Evolutionary conservation across 2,888 invertebrate species (phyloP).

Genomic region (Cancer borealis): DNA sequence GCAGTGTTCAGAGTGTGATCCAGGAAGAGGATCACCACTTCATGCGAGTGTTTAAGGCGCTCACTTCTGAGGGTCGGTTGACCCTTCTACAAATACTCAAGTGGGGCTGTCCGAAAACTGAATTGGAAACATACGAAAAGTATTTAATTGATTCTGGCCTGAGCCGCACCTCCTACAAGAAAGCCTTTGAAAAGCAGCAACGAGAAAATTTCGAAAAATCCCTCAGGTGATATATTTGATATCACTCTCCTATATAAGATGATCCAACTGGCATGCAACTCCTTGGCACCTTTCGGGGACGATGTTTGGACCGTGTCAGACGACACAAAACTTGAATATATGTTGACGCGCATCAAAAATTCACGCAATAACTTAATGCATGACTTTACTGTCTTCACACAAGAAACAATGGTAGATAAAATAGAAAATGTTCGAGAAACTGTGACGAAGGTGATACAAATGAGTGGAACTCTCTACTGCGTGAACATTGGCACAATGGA

Average conservation of each 20-base stretch:
- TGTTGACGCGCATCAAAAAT: conserved; percentile 58
- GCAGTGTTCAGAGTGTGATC: not conserved
- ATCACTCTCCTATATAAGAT: conserved; percentile 53
- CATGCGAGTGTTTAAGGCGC: conserved; percentile 49
- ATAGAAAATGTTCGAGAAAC: conserved; percentile 39
- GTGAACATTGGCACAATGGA: not conserved
- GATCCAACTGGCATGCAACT: conserved; percentile 47
- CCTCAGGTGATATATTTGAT: conserved; percentile 54
- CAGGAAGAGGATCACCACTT: conserved; percentile 55
- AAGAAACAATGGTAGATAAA: conserved; percentile 41
- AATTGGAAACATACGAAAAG: conserved; percentile 40
- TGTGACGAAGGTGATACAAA: not conserved
- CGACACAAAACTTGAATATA: conserved; percentile 44
- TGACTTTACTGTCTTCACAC: not conserved
- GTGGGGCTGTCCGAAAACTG: conserved; percentile 56
- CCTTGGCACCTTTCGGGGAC: conserved; percentile 9
- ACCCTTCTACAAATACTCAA: conserved; percentile 45
- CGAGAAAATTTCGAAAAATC: conserved; percentile 37
- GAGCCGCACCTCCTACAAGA: not conserved
- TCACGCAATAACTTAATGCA: conserved; percentile 54
- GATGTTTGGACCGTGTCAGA: conserved; percentile 11
- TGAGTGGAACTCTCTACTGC: conserved; percentile 21
- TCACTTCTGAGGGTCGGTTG: conserved; percentile 1
- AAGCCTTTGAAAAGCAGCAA: not conserved
- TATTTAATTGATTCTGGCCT: conserved; percentile 5